Evolutionary conservation across 2,888 invertebrate species (phyloP).

Genomic region (Gymnoscelis rufifasciata): DNA sequence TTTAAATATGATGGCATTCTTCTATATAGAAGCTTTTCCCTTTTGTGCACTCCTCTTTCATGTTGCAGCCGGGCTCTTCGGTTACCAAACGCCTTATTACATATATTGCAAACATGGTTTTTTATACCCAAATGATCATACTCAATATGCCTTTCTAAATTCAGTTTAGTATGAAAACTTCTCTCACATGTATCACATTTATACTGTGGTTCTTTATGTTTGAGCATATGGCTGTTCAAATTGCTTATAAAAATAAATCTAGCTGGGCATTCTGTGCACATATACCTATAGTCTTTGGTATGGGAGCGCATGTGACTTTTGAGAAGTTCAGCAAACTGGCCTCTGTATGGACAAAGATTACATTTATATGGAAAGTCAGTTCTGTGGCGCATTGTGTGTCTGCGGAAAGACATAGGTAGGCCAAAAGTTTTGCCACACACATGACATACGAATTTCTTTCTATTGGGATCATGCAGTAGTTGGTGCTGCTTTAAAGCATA

Average conservation of each 20-base stretch:
- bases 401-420: slow-evolving; percentile 46
- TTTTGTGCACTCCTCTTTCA: slow-evolving; percentile 53
- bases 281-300: slow-evolving; percentile 49
- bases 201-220: slow-evolving; percentile 48
- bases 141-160: slow-evolving; percentile 47
- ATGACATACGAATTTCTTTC: slow-evolving; percentile 53
- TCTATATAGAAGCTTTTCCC: slow-evolving; percentile 43
- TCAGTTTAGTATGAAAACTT: slow-evolving; percentile 47
- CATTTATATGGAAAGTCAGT: slow-evolving; percentile 53
- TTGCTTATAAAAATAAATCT: slow-evolving; percentile 52
- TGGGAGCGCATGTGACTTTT: slow-evolving; percentile 53
- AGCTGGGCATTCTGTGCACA: slow-evolving; percentile 57
- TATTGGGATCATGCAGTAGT: slow-evolving; percentile 52
- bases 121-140: slow-evolving; percentile 54
- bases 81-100: slow-evolving; percentile 56
- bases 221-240: slow-evolving; percentile 49
- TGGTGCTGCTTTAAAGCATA: slow-evolving; percentile 50
- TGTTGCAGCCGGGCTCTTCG: slow-evolving; percentile 59
- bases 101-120: slow-evolving; percentile 52
- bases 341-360: slow-evolving; percentile 48
- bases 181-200: slow-evolving; percentile 52
- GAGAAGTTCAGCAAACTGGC: slow-evolving; percentile 44
- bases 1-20: slow-evolving; percentile 47
- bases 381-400: slow-evolving; percentile 47
- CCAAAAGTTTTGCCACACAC: slow-evolving; percentile 55